Base-by-base conservation (phyloP, 2,888 invertebrate species). In the Miltochrista miniata region DNA sequence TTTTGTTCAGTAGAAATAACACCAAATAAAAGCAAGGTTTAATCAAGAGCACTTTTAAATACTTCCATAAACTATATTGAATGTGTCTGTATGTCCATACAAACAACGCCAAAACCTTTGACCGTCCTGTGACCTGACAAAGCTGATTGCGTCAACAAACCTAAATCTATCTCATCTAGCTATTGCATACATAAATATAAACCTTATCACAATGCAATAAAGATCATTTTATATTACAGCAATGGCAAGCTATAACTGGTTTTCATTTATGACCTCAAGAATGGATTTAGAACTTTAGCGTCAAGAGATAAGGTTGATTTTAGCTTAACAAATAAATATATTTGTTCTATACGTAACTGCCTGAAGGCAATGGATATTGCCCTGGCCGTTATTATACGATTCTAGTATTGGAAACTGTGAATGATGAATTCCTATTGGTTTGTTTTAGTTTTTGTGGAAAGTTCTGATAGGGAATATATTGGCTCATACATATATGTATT, bases 291-390 rank as follows among this genome's bases (percentile, higher is more conserved):
- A 31, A 29, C 53, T 45, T 44, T 62, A 43, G 0, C 1, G 1
- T 15, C 1, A 18, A 0, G 5, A 0, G 0, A 1, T 56, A 49
- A 47, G 54, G 63, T 63, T 47, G 24, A 1, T 24, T 55, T 64
- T 64, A 33, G 39, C 0, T 7, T 63, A 63, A 51, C 39, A 13
- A 9, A 4, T 7, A 33, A 53, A 45, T 51, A 10, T 55, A 45
- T 54, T 61, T 61, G 60, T 65, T 68, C 66, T 68, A 74, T 72
- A 73, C 64, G 70, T 70, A 72, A 78, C 66, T 70, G 73, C 74
- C 80, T 65, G 63, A 74, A 79, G 80, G 83, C 74, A 74, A 68
- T 72, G 69, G 76, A 77, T 85, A 83, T 83, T 83, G 84, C 78
- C 68, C 70, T 70, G 75, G 63, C 72, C 76, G 74, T 79, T 85